Conservation (phyloP, 2,888 invertebrate species). For the Emmelina monodactyla region DNA sequence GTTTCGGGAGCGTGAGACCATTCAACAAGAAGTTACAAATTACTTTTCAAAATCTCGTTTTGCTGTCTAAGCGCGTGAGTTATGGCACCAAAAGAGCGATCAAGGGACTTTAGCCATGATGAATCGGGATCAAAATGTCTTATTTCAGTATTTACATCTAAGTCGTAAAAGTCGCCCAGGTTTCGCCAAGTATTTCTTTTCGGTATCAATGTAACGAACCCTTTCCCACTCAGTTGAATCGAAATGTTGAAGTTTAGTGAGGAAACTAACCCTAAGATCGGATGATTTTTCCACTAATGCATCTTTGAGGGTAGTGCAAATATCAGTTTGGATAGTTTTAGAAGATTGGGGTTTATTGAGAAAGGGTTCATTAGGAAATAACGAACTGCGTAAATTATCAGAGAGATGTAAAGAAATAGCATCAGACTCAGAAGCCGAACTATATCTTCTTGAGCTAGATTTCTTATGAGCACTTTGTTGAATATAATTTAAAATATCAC, state of each 20-base stretch:
- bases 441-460: too few species aligned
- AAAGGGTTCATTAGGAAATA: neutral
- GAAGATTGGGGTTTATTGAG: neutral
- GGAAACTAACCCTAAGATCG: neutral
- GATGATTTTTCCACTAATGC: neutral
- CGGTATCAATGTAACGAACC: conserved; percentile 4
- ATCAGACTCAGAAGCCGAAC: neutral
- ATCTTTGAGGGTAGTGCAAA: conserved; percentile 2
- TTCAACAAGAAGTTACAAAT: neutral
- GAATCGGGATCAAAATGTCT: conserved; percentile 6
- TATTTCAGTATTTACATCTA: conserved; percentile 6
- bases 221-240: conserved; percentile 5
- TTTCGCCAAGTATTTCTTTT: conserved; percentile 3
- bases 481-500: neutral
- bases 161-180: conserved; percentile 5
- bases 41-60: neutral
- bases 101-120: conserved; percentile 4
- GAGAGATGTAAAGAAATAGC: neutral
- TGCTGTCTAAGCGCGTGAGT: neutral
- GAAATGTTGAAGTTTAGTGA: conserved; percentile 3
- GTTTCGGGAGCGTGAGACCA: neutral
- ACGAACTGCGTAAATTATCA: neutral
- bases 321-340: neutral
- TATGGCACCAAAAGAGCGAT: neutral
- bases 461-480: neutral